A percentile compares a stretch with the other conserved stretches of the same genome.
phyloP scores from a whole-genome alignment of 2,113 vertebrate species.

The Apaloderma vittatum region DNA sequence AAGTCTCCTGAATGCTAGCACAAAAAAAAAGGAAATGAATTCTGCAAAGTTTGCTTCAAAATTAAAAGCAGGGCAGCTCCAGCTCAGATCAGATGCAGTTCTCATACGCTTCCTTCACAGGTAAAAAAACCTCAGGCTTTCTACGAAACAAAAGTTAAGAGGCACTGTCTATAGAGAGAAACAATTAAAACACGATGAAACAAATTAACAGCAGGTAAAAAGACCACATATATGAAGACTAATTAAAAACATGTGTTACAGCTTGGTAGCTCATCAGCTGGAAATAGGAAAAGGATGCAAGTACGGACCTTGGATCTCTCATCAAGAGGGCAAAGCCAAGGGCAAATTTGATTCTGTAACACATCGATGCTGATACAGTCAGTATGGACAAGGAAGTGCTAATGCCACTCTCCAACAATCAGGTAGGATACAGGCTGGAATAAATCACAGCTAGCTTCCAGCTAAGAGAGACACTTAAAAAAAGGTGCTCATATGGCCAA shows the following conservation, averaged over 20 bases:
- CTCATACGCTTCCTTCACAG: neutral
- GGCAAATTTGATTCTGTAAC: neutral
- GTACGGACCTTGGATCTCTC: neutral
- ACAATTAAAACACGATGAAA: neutral
- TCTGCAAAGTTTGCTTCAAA: neutral
- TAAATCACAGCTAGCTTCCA: neutral
- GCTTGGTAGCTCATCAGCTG: neutral
- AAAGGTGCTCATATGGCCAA: neutral
- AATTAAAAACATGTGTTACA: neutral
- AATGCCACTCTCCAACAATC: neutral
- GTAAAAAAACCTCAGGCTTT: neutral
- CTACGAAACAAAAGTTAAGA: neutral
- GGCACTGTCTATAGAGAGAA: neutral
- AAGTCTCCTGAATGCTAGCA: neutral
- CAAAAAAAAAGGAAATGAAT: neutral
- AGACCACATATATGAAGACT: neutral
- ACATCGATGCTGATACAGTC: neutral
- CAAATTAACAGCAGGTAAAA: neutral
- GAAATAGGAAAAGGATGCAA: neutral
- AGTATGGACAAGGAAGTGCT: neutral
- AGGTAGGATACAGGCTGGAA: rapidly evolving
- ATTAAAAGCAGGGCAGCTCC: neutral
- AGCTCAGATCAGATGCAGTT: neutral
- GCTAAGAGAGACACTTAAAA: neutral
- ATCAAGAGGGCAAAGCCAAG: neutral